These are phyloP conservation scores for Gopherus flavomarginatus DNA, from an alignment of 2,113 vertebrate species.

Conservation along the genomic window DNA sequence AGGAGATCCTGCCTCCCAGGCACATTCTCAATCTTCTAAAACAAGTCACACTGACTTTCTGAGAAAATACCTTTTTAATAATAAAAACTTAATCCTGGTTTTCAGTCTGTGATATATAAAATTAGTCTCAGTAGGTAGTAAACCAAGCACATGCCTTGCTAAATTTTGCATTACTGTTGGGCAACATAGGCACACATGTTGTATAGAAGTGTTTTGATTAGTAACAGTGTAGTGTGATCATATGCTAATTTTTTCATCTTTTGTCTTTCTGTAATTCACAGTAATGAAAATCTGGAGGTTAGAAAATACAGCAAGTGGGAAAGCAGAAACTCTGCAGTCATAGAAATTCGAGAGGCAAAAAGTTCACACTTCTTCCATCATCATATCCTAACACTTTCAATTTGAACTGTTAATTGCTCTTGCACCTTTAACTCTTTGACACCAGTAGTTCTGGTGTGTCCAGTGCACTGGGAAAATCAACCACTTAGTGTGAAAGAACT, in stretches of 20 bases:
- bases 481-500: background rate
- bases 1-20: background rate
- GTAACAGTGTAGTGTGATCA: background rate
- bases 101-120: background rate
- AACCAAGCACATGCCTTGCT: background rate
- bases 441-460: background rate
- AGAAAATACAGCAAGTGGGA: slow-evolving; percentile 40
- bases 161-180: background rate
- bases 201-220: slow-evolving; percentile 8
- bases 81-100: background rate
- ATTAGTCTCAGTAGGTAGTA: background rate
- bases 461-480: background rate
- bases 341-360: slow-evolving; percentile 46
- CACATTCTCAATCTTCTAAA: background rate
- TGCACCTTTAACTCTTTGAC: slow-evolving; percentile 26
- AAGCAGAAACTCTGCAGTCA: slow-evolving; percentile 56
- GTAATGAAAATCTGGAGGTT: slow-evolving; percentile 51
- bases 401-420: slow-evolving; percentile 64
- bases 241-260: background rate
- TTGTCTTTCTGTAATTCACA: slow-evolving; percentile 13
- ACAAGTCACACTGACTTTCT: background rate
- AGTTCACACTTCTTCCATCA: slow-evolving; percentile 42
- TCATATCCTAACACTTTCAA: slow-evolving; percentile 36
- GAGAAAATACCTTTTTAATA: background rate
- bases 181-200: background rate